These are phyloP conservation scores for Ceuthmochares aereus DNA, from an alignment of 2,113 vertebrate species.

Conservation along the genomic window DNA sequence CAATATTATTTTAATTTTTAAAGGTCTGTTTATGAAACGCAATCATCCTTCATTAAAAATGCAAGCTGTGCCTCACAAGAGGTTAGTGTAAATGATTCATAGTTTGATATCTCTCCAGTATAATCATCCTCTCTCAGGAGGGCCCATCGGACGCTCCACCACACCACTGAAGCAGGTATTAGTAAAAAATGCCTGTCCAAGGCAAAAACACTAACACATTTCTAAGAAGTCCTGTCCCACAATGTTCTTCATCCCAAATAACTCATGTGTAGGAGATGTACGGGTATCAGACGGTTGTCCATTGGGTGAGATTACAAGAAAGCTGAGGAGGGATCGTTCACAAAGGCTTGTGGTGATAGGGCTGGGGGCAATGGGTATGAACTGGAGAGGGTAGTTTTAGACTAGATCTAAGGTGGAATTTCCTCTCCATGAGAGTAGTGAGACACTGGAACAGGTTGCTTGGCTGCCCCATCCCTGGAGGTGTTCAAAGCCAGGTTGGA, in stretches of 20 bases:
- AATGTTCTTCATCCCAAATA: background rate
- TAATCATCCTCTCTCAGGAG: constrained; percentile 85
- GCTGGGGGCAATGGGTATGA: too few relatives aligned
- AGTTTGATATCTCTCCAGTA: constrained; percentile 86
- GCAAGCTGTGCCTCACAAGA: constrained; percentile 83
- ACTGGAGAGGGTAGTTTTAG: too few relatives aligned
- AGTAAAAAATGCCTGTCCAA: constrained; percentile 63
- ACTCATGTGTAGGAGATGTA: too few relatives aligned
- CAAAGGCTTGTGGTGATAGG: too few relatives aligned
- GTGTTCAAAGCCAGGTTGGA: too few relatives aligned
- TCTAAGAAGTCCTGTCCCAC: background rate
- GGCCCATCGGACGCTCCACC: constrained; percentile 75
- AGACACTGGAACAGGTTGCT: too few relatives aligned
- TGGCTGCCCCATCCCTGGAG: too few relatives aligned
- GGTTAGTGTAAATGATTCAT: constrained; percentile 90
- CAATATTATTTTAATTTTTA: constrained; percentile 91
- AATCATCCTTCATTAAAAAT: constrained; percentile 97
- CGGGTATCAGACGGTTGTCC: background rate
- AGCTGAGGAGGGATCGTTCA: too few relatives aligned
- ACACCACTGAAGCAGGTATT: constrained; percentile 69
- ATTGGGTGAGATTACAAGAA: background rate
- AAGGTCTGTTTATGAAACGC: constrained; percentile 90
- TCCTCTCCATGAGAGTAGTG: too few relatives aligned
- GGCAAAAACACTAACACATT: background rate
- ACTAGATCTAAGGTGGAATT: too few relatives aligned